These are phyloP conservation scores for Andrena camellia DNA, from an alignment of 2,888 invertebrate species.

Conservation along the genomic window DNA sequence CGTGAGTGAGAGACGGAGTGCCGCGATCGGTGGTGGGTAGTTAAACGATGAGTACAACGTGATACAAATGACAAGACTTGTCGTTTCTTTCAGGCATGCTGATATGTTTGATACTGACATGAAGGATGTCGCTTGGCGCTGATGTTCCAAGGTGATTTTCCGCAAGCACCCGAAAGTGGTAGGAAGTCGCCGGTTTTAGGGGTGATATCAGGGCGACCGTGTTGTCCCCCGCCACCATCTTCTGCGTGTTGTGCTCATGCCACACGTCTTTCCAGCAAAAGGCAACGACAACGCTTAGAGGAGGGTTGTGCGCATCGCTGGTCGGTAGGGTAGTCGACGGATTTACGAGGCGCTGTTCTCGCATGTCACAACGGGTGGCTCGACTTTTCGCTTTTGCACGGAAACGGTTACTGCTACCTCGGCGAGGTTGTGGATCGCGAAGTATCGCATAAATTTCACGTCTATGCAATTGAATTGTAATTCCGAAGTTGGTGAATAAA, in stretches of 20 bases:
- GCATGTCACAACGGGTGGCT: not conserved
- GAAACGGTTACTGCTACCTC: conserved; percentile 4
- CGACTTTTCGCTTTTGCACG: conserved; percentile 2
- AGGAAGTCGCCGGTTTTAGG: conserved; percentile 87
- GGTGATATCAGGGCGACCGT: conserved; percentile 86
- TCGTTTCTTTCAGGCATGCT: conserved; percentile 39
- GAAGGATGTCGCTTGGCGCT: conserved; percentile 87
- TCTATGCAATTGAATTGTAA: not conserved
- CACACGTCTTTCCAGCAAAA: conserved; percentile 86
- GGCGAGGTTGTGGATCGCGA: not conserved
- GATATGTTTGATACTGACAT: conserved; percentile 83
- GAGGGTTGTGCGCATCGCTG: conserved; percentile 50
- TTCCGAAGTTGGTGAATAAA: too few species aligned
- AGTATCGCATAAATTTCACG: not conserved
- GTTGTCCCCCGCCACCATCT: conserved; percentile 86
- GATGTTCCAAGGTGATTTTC: conserved; percentile 88
- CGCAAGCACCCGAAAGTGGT: conserved; percentile 88
- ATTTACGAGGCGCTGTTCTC: conserved; percentile 33
- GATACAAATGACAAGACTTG: conserved; percentile 53
- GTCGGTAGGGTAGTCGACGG: conserved; percentile 35
- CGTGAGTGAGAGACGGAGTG: not conserved
- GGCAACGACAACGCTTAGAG: conserved; percentile 73
- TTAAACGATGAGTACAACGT: conserved; percentile 12
- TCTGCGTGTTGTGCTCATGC: conserved; percentile 87
- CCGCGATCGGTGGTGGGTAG: not conserved